Percentiles rank a stretch among this genome's conserved stretches.
Conservation (phyloP, 2,797 vertebrate genomes). For the Rhincodon typus region DNA sequence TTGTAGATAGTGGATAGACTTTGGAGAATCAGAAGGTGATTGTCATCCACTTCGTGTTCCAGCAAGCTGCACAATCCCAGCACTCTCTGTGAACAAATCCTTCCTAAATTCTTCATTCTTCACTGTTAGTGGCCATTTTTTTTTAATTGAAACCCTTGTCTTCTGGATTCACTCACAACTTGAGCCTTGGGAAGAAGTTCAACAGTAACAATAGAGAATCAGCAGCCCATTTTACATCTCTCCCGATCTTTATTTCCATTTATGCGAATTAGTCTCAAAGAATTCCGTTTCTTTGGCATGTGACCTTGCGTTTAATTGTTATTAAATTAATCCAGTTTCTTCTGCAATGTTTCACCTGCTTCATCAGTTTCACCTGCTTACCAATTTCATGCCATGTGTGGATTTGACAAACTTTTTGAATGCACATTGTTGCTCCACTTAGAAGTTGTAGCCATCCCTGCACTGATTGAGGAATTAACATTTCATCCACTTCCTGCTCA, state of each 20-base stretch:
- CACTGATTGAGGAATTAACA: not conserved
- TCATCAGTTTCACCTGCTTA: not conserved
- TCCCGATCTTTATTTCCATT: not conserved
- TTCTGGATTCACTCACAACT: not conserved
- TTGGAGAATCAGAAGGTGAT: too few species aligned
- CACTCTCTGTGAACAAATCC: not conserved
- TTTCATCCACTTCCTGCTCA: not conserved
- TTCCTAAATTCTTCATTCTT: not conserved
- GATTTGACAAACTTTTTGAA: not conserved
- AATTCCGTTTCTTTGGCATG: not conserved
- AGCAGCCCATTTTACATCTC: not conserved
- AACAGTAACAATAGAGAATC: not conserved
- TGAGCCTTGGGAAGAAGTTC: not conserved
- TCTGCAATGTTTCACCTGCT: not conserved
- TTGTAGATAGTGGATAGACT: too few species aligned
- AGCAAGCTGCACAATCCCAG: not conserved
- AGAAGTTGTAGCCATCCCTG: not conserved
- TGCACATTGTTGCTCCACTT: not conserved
- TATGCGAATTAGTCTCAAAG: not conserved
- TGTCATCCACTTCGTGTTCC: not conserved
- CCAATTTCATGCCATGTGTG: not conserved
- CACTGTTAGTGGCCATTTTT: not conserved
- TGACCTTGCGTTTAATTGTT: not conserved
- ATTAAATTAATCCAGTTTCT: conserved; percentile 5
- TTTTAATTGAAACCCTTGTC: not conserved